phyloP scores from a whole-genome alignment of 2,888 invertebrate species.

The Pristionchus maxplancki region DNA sequence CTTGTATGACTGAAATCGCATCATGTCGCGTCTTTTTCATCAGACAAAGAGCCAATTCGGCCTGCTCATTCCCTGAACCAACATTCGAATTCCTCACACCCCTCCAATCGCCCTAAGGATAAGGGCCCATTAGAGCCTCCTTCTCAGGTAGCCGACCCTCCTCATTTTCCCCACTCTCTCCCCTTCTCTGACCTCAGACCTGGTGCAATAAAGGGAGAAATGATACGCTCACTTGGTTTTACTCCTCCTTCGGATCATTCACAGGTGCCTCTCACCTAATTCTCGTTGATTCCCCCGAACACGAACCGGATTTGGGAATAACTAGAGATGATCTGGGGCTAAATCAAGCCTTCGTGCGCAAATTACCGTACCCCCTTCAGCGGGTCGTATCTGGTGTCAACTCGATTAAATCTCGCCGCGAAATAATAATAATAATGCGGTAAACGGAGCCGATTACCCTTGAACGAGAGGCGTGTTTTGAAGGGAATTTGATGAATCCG shows the following conservation, averaged over 20 bases:
- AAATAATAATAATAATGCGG: neutral
- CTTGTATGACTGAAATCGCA: no score
- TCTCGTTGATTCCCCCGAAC: neutral
- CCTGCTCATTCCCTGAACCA: neutral
- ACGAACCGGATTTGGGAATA: neutral
- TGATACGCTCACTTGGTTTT: constrained; percentile 43
- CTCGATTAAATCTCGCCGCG: constrained; percentile 15
- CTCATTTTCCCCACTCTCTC: neutral
- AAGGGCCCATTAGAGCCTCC: constrained; percentile 18
- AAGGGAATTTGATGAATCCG: neutral
- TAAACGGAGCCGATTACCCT: constrained; percentile 33
- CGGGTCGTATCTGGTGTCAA: constrained; percentile 8
- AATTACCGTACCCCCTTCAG: neutral
- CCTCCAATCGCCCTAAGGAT: constrained; percentile 8
- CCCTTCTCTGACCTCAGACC: neutral
- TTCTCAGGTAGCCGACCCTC: constrained; percentile 21
- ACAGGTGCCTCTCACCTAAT: constrained; percentile 18
- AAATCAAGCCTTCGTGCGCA: neutral
- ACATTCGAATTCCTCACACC: constrained; percentile 40
- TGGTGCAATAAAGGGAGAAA: neutral
- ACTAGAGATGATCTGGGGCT: neutral
- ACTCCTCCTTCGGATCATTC: constrained; percentile 9
- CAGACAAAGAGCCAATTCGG: neutral
- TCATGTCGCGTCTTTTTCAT: no score
- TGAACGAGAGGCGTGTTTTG: constrained; percentile 16